Percentiles rank a stretch among this genome's conserved stretches.
These are phyloP conservation scores for Amniataba percoides DNA, from an alignment of 2,797 vertebrate genomes.

Conservation along the genomic window DNA sequence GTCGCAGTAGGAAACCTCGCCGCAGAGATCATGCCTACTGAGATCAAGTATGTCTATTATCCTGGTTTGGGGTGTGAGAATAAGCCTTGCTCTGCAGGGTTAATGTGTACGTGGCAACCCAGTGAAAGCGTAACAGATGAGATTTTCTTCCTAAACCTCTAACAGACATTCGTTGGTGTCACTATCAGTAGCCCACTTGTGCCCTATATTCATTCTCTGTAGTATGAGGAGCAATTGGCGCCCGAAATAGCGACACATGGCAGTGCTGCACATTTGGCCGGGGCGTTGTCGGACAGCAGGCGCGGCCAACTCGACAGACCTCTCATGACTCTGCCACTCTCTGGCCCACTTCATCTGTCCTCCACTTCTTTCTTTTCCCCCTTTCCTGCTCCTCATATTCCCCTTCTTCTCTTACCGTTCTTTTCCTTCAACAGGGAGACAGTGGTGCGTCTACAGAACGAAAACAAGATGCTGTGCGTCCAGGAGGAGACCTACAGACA, in stretches of 20 bases:
- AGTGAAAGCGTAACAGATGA: conserved; percentile 28
- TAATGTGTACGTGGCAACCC: neutral
- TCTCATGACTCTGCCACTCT: neutral
- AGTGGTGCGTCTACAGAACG: conserved; percentile 89
- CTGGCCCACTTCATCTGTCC: conserved; percentile 10
- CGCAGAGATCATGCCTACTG: conserved; percentile 92
- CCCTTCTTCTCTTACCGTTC: neutral
- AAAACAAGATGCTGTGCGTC: conserved; percentile 91
- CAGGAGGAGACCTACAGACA: conserved; percentile 89
- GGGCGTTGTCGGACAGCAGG: conserved; percentile 30
- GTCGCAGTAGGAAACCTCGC: conserved; percentile 88
- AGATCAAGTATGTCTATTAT: conserved; percentile 87
- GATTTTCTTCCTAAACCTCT: conserved; percentile 39
- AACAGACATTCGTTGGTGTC: conserved; percentile 23
- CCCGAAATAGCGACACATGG: conserved; percentile 48
- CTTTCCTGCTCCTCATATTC: neutral
- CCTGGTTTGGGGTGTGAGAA: neutral
- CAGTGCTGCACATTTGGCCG: conserved; percentile 33
- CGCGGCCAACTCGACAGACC: conserved; percentile 1
- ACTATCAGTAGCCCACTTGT: conserved; percentile 33
- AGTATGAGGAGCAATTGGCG: conserved; percentile 16
- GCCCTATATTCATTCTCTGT: conserved; percentile 18
- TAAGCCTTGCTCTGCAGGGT: neutral
- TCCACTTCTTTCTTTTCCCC: neutral
- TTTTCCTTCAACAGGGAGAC: conserved; percentile 86